Base-by-base conservation (phyloP, 2,113 vertebrate species). In the Triplophysa rosa region DNA sequence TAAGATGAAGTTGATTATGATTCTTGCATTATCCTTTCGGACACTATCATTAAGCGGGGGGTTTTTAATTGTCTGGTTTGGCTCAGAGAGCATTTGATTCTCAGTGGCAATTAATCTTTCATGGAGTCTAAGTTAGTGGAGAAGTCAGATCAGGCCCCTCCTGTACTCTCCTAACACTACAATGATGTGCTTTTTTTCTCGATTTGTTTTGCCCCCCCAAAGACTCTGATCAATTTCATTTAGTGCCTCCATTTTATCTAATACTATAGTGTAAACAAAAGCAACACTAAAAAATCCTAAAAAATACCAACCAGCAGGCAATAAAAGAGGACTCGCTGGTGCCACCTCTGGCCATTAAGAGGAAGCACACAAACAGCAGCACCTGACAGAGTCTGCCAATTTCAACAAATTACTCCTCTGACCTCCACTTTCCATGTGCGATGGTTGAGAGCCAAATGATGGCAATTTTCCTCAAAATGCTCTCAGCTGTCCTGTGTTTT, bases 41-140 rank as follows among this genome's bases (percentile, higher is more conserved):
- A 77, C 62, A 33, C 68, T 69, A 80, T 85, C 81, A 84, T 87
- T 85, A 87, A 73, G 59, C 54, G 61, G 75, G 17, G 58, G 59
- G 33, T 65, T 70, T 77, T 67, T 83, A 84, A 86, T 83, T 83
- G 81, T 54, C 77, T 82, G 79, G 79, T 66, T 84, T 80, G 64
- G 67, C 72, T 67, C 66, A 26, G 80, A 77, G 61, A 77, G 72
- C 64, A 76, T 75, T 68, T 80, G 84, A 84, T 71, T 64, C 61
- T 75, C 29, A 33, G 52, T 70, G 54, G 77, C 82, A 83, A 81
- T 86, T 82, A 81, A 85, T 84, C 77, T 80, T 70, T 82, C 54
- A 84, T 72, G 63, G 52, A 47, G 71, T 77, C 82, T 69, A 33
- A 71, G 58, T 67, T 63, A 86, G 78, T 54, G 58, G 59, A 74